These are phyloP conservation scores for Apeltes quadracus DNA, from an alignment of 2,113 vertebrate species.

Conservation along the genomic window DNA sequence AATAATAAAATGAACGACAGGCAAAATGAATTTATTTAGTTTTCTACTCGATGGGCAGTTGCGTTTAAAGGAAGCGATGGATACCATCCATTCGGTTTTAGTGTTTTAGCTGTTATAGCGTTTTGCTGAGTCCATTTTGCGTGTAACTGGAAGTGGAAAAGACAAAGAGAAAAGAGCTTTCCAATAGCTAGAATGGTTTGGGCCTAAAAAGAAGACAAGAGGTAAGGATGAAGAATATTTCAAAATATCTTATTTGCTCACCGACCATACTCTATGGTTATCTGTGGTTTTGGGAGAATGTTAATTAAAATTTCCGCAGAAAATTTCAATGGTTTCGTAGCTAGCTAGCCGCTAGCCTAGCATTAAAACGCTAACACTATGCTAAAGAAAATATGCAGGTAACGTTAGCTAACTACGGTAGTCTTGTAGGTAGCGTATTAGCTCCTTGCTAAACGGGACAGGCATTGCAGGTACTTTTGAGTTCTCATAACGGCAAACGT, in stretches of 20 bases:
- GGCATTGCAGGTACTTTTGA: background rate
- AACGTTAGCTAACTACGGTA: background rate
- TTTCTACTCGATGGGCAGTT: conserved; percentile 34
- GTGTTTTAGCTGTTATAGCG: conserved; percentile 62
- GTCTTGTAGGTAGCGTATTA: conserved; percentile 45
- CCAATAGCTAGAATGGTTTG: conserved; percentile 84
- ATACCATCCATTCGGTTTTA: conserved; percentile 36
- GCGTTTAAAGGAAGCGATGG: conserved; percentile 45
- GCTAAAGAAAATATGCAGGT: conserved; percentile 63
- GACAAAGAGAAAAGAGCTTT: conserved; percentile 86
- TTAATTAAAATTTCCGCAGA: conserved; percentile 39
- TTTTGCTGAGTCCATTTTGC: conserved; percentile 75
- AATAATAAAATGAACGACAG: conserved; percentile 57
- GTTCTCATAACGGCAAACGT: background rate
- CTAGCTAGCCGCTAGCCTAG: conserved; percentile 68
- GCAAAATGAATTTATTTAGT: conserved; percentile 55
- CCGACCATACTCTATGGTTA: background rate
- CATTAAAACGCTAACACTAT: conserved; percentile 28
- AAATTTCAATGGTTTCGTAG: conserved; percentile 39
- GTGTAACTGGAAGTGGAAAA: conserved; percentile 80
- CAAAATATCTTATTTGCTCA: background rate
- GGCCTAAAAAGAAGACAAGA: conserved; percentile 85
- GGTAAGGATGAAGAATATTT: conserved; percentile 73
- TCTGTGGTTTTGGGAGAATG: conserved; percentile 31
- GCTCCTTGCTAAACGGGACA: conserved; percentile 4